phyloP scores from a whole-genome alignment of 2,113 vertebrate species.

The Leptosomus discolor region DNA sequence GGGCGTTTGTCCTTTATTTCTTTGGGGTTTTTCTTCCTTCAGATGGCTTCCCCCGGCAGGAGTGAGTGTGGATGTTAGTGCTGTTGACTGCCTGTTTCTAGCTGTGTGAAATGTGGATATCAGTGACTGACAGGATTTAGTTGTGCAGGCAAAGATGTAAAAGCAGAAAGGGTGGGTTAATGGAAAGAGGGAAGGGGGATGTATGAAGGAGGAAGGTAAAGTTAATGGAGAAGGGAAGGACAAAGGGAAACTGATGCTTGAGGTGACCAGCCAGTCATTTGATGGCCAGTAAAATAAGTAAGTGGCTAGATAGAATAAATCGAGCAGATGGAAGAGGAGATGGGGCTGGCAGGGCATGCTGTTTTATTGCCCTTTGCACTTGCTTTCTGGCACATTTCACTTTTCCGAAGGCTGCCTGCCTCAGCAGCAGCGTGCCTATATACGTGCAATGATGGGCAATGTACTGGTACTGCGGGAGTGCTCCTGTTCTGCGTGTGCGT shows the following conservation, averaged over 20 bases:
- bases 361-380: background rate
- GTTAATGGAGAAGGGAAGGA: background rate
- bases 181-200: background rate
- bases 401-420: background rate
- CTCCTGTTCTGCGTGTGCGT: accelerated
- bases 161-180: background rate
- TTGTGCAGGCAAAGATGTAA: background rate
- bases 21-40: background rate
- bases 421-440: background rate
- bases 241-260: background rate
- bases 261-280: background rate
- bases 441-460: background rate
- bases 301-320: background rate
- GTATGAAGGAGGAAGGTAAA: background rate
- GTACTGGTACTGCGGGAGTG: background rate
- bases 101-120: background rate
- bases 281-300: background rate
- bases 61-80: background rate
- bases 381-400: background rate
- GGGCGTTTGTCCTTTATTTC: background rate
- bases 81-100: background rate
- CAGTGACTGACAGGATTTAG: accelerated
- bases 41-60: background rate
- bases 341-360: background rate
- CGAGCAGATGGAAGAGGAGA: background rate